Evolutionary conservation across 1,140 invertebrate species (phyloP), one percentile per base, ranked within the genome.

Genomic region (Drosophila simulans): DNA sequence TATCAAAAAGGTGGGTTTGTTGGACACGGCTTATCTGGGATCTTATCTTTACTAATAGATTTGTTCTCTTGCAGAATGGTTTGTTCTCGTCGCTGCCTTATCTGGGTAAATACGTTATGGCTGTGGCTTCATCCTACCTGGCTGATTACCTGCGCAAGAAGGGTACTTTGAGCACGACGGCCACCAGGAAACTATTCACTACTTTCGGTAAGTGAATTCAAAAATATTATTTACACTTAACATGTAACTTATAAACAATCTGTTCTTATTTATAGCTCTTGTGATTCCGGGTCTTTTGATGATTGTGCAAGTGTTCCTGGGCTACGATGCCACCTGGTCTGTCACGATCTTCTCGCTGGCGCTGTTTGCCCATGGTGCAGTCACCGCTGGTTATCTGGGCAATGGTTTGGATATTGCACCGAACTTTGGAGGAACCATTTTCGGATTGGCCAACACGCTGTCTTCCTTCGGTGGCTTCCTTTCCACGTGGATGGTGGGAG

Each of bases 351-450:
- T 97, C 80, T 97, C 96, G 0, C 83, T 94, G 5, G 95, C 95
- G 0, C 88, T 97, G 1, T 97, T 97, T 22, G 95, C 97, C 72
- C 97, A 96, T 81, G 97, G 97, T 13, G 96, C 95, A 0, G 96
- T 97, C 8, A 97, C 97, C 0, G 96, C 96, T 35, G 97, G 97
- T 4, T 98, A 97, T 92, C 93, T 98, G 20, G 96, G 97, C 56
- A 98, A 98, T 89, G 96, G 96, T 22, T 93, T 98, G 42, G 97
- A 98, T 83, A 97, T 98, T 80, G 97, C 97, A 3, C 97, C 97
- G 5, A 96, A 97, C 80, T 98, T 97, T 92, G 97, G 97, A 53
- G 97, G 97, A 57, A 97, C 96, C 2, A 96, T 98, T 58, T 98
- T 98, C 93, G 97, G 97, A 10, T 94, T 98, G 88, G 96, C 97